Conservation (phyloP, 2,797 vertebrate genomes). For the Brachyrhaphis roseni region DNA sequence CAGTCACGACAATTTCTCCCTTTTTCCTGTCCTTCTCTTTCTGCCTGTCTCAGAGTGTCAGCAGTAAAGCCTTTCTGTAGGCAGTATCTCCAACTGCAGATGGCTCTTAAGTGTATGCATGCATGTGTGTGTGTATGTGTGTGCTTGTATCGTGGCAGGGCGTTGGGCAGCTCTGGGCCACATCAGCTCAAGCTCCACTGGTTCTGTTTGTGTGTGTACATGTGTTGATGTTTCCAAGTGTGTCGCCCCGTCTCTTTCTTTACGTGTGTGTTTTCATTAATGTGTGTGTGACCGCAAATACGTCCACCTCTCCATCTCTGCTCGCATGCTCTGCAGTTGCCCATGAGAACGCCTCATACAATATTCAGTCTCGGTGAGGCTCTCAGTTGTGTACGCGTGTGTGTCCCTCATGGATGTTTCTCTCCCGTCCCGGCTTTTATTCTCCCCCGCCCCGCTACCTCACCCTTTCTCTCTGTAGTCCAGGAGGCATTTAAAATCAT, state of each 20-base stretch:
- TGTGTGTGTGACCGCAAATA: background rate
- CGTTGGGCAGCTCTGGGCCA: slow-evolving; percentile 76
- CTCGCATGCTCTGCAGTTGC: slow-evolving; percentile 65
- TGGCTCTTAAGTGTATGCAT: slow-evolving; percentile 68
- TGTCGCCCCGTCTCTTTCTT: slow-evolving; percentile 50
- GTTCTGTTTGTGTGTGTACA: slow-evolving; percentile 68
- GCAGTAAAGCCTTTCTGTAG: slow-evolving; percentile 74
- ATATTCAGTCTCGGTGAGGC: slow-evolving; percentile 79
- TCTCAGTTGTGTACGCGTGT: slow-evolving; percentile 36
- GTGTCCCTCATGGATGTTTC: slow-evolving; percentile 50
- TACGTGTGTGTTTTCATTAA: slow-evolving; percentile 27
- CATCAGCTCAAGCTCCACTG: slow-evolving; percentile 82
- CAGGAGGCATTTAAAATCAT: slow-evolving; percentile 37
- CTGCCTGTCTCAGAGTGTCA: slow-evolving; percentile 64
- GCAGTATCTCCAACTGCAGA: slow-evolving; percentile 80
- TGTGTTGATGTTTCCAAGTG: slow-evolving; percentile 72
- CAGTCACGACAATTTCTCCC: slow-evolving; percentile 40
- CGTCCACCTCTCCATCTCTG: slow-evolving; percentile 31
- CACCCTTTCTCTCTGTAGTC: slow-evolving; percentile 24
- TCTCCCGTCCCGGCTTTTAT: slow-evolving; percentile 24
- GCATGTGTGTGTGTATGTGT: slow-evolving; percentile 36
- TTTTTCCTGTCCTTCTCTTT: slow-evolving; percentile 30
- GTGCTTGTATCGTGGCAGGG: slow-evolving; percentile 57
- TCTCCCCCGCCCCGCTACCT: background rate
- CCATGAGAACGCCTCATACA: slow-evolving; percentile 81